Base-by-base conservation (phyloP, 2,888 invertebrate genomes). In the Chesias legatella region DNA sequence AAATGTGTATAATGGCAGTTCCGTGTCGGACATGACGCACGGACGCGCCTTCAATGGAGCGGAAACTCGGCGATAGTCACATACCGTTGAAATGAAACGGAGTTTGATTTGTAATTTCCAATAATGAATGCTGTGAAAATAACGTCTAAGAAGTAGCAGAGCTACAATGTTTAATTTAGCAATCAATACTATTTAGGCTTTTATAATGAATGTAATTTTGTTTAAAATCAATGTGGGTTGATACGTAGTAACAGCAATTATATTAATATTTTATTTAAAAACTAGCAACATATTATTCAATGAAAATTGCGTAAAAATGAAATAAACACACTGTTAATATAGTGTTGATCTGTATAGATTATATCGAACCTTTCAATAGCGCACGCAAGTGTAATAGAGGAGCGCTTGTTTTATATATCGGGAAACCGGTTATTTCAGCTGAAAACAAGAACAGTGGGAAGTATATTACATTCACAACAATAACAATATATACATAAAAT, bases 311-410 rank as follows among this genome's bases (percentile, higher is more conserved):
- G n/a, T n/a, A n/a, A n/a, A 11, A 9, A 39, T n/a, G 3, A 7
- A 7, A 3, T 7, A 6, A 3, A 34, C 28, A 34, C 8, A 13
- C 33, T 1, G 25, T 39, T 35, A 43, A 25, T 31, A 31, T 31
- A 31, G 7, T 6, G 30, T 30, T 38, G 30, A 26, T 27, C 8
- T 3, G 33, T 34, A 29, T 23, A 21, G 22, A 20, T 13, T 3
- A 3, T 23, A n/a, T 58, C 79, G 67, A 80, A 88, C 88, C 88
- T 88, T 86, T 85, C 40, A 88, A 72, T 9, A 88, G 76, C 24
- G 81, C 73, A 58, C 88, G 70, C 72, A 88, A 76, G 60, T 88
- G 82, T 53, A 88, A 79, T 39, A 88, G 74, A 37, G 71, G 78
- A 2, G 77, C 78, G 49, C 77, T 81, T 33, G 81, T 86, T 47